Base-by-base conservation (phyloP, 2,888 invertebrate genomes). In the Venustoraphidia nigricollis region DNA sequence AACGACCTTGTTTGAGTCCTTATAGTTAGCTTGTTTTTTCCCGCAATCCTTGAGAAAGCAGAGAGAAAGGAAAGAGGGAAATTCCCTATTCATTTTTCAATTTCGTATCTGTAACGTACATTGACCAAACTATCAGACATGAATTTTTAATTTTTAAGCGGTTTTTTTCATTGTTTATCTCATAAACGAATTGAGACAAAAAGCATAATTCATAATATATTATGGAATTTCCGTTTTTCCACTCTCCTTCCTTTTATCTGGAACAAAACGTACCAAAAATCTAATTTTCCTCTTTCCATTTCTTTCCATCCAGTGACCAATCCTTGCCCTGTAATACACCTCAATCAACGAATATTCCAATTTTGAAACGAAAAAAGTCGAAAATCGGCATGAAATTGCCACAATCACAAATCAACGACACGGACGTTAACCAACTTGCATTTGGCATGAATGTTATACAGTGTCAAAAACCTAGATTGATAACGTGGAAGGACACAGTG, bases 341-440 rank as follows among this genome's bases (percentile, higher is more conserved):
- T 11, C 39, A 48, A 27, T 41, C 46, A 2, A 34, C 10, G 10
- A 40, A 13, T 10, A 27, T 9, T 39, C 41, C 42, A 11, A 36
- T 41, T 39, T 36, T 40, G 8, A 44, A 39, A 41, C 36, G 35
- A 9, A 49, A 14, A 36, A 42, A 14, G 10, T 46, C 34, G 34
- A 42, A 46, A 17, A 53, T 53, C 34, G 27, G 27, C 27, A 27
- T 27, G 27, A 27, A 27, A 27, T 6, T 27, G 6, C 51, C 54
- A 34, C 57, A 53, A 42, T 55, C 60, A 10, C 67, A 64, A 59
- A 44, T 68, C n/a, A 69, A 69, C 54, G 59, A 62, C 37, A 49
- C 60, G 2, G 53, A 58, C 13, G 60, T 69, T 3, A 70, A 70
- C 51, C 54, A 56, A 10, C 54, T 59, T 3, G 52, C 60, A 2